A percentile compares a stretch with the other conserved stretches of the same genome.
Conservation (phyloP, 92 coral and sea anemone species). For the Phenganax subtilis region DNA sequence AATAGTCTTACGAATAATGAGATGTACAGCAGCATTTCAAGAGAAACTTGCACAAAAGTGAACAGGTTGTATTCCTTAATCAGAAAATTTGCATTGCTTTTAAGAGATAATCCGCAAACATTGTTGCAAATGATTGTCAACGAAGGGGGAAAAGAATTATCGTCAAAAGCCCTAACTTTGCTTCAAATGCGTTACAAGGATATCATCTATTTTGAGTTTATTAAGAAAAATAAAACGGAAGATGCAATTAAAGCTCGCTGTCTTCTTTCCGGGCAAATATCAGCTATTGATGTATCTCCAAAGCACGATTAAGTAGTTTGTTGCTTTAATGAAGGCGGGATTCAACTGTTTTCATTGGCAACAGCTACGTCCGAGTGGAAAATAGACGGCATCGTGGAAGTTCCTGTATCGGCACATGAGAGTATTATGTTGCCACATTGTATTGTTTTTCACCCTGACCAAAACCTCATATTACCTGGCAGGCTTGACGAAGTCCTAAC, state of each 20-base stretch:
- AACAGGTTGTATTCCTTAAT: neutral
- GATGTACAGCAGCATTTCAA: neutral
- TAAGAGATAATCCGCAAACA: conserved; percentile 40
- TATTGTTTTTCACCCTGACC: conserved; percentile 36
- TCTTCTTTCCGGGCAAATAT: neutral
- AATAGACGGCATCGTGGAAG: conserved; percentile 28
- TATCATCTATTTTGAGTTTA: conserved; percentile 43
- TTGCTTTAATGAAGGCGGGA: conserved; percentile 47
- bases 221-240: conserved; percentile 41
- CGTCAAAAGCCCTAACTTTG: conserved; percentile 44
- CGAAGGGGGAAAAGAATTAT: conserved; percentile 44
- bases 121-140: conserved; percentile 48
- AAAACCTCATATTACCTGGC: conserved; percentile 33
- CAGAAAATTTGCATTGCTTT: conserved; percentile 36
- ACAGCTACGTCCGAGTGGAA: conserved; percentile 54
- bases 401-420: neutral
- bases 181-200: conserved; percentile 34
- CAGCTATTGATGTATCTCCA: conserved; percentile 50
- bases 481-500: conserved; percentile 28
- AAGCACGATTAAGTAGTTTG: conserved; percentile 45
- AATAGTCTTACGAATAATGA: neutral
- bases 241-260: conserved; percentile 29
- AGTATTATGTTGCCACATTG: neutral
- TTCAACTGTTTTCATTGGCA: conserved; percentile 53
- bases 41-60: neutral